Evolutionary conservation across 1,140 invertebrate genomes (phyloP), one percentile per base, ranked within the genome.

Genomic region (Aphelinus atriplicis): DNA sequence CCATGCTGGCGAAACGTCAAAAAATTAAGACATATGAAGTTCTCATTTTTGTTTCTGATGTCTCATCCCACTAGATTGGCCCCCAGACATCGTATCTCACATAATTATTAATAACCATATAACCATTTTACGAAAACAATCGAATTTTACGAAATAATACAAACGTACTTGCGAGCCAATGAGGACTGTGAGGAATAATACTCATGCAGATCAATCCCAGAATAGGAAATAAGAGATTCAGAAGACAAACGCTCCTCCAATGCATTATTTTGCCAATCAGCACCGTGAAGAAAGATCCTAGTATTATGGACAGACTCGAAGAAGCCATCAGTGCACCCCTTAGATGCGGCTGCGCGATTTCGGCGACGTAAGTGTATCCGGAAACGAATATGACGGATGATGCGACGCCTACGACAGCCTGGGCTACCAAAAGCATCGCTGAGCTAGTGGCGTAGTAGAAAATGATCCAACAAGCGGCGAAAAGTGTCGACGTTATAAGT

Each of bases 141-240:
- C 26, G 26, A 26, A 26, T 26, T 26, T 26, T 26, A 26, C 26
- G 26, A 26, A 26, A 26, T 26, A 26, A 26, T 26, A 26, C 26
- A 26, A 26, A 53, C 65, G 47, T 47, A 67, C 65, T 57, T 46
- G 53, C 65, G 26, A 67, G 65, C 65, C 65, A 67, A 2, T 56
- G 9, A 26, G 53, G 65, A 2, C 51, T 56, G 1, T 67, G 42
- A 4, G 53, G 53, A 46, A 67, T n/a, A 3, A 67, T 10, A 43
- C 1, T 42, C 42, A 67, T 57, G 4, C 50, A 7, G 10, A 67
- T n/a, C 1, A 67, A 57, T 26, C 42, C 65, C 7, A 67, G 0
- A 10, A 47, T 57, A 5, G 65, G 53, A 47, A 57, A 43, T 4
- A 10, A 7, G 0, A 43, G 42, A 46, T 67, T 57, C 9, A 53